Evolutionary conservation across 2,888 invertebrate species (phyloP).

Genomic region (Scaptodrosophila latifasciaeformis): DNA sequence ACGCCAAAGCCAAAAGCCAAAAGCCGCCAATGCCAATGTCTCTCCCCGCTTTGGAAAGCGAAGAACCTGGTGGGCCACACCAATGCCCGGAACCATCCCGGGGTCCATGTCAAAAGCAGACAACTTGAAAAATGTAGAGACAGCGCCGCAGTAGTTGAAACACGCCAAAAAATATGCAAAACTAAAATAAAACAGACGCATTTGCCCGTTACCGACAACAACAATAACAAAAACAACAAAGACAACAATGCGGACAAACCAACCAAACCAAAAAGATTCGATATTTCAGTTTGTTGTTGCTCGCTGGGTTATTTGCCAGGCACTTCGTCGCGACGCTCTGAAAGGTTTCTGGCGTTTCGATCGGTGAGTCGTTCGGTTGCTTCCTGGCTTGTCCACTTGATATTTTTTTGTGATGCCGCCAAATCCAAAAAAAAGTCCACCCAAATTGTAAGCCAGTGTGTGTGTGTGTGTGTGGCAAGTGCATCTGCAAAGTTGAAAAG

Average conservation of each 20-base stretch:
- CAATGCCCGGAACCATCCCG: constrained; percentile 66
- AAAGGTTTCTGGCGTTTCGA: constrained; percentile 32
- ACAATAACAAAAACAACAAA: too few relatives aligned
- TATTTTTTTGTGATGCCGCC: constrained; percentile 12
- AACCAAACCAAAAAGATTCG: constrained; percentile 42
- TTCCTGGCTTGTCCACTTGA: constrained; percentile 56
- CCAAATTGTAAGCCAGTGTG: neutral
- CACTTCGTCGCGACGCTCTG: neutral
- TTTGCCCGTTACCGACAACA: constrained; percentile 22
- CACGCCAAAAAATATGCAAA: constrained; percentile 70
- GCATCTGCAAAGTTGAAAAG: constrained; percentile 48
- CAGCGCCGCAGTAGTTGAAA: constrained; percentile 67
- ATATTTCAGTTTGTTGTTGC: constrained; percentile 50
- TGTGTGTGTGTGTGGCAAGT: neutral
- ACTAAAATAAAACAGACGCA: constrained; percentile 69
- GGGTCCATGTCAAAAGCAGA: constrained; percentile 70
- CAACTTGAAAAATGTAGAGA: constrained; percentile 70
- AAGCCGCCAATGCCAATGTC: constrained; percentile 5
- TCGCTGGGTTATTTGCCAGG: neutral
- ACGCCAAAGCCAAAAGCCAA: constrained; percentile 8
- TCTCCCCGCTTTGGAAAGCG: too few relatives aligned
- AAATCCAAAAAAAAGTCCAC: neutral
- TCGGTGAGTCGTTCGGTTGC: constrained; percentile 30
- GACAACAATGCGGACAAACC: too few relatives aligned
- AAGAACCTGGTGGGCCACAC: too few relatives aligned